phyloP scores from a whole-genome alignment of 2,797 vertebrate species.

The Liasis olivaceus region DNA sequence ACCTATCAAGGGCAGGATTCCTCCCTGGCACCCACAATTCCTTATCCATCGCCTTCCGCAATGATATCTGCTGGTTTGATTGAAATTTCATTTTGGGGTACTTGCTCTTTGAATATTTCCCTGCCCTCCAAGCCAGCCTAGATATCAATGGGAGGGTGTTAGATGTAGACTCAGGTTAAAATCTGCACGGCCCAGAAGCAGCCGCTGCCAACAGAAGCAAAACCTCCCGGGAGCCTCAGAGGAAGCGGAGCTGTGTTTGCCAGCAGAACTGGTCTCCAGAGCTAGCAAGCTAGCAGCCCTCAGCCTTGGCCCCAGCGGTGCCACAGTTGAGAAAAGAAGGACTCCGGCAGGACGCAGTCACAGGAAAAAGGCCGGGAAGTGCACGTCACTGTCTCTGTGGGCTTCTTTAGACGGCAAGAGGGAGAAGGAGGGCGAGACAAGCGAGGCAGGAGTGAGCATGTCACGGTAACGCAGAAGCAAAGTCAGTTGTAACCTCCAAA shows the following conservation, averaged over 20 bases:
- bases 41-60: too few species aligned
- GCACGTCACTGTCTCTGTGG: background rate
- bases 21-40: background rate
- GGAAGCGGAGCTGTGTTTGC: too few species aligned
- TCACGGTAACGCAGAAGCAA: too few species aligned
- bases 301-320: background rate
- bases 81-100: background rate
- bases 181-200: accelerated
- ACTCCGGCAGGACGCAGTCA: background rate
- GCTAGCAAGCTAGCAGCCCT: background rate
- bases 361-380: background rate
- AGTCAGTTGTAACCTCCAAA: too few species aligned
- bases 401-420: too few species aligned
- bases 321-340: background rate
- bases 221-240: background rate
- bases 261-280: background rate
- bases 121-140: background rate
- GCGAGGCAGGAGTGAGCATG: too few species aligned
- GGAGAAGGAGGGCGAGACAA: background rate
- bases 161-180: background rate
- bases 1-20: background rate
- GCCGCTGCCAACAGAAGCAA: background rate
- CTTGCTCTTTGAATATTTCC: background rate
- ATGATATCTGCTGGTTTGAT: background rate
- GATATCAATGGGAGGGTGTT: too few species aligned